Conservation (phyloP, 64 coral and sea anemone genomes). For the Montipora sp. region DNA sequence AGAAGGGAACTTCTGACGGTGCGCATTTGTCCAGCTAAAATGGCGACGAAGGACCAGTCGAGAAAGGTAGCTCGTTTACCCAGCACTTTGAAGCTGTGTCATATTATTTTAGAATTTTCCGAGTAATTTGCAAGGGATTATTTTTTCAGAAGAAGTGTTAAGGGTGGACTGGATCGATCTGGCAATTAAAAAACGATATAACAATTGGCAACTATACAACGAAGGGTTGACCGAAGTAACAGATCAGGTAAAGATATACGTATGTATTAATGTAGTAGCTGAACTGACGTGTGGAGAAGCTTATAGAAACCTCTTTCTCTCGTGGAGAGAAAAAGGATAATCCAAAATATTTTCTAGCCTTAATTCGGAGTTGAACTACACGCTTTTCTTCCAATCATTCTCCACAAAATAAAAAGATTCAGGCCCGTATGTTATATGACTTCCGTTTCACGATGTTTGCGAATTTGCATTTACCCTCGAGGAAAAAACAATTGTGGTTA, state of each 20-base stretch:
- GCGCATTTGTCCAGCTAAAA: constrained; percentile 39
- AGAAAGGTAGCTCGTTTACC: not conserved
- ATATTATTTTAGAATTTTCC: not conserved
- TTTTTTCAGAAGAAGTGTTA: not conserved
- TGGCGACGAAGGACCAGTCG: not conserved
- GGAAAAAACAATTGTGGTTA: constrained; percentile 6
- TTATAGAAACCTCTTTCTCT: not conserved
- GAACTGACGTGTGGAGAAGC: not conserved
- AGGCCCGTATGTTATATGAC: not conserved
- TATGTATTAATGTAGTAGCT: no score
- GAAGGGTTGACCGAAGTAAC: not conserved
- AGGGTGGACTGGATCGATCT: not conserved
- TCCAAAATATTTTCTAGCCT: not conserved
- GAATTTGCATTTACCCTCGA: constrained; percentile 57
- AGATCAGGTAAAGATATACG: not conserved
- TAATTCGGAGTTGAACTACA: not conserved
- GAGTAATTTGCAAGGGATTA: not conserved
- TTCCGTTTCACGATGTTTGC: not conserved
- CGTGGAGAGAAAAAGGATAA: not conserved
- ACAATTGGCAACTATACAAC: constrained; percentile 5
- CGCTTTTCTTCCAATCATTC: not conserved
- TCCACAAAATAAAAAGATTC: not conserved
- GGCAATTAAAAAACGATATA: constrained; percentile 32
- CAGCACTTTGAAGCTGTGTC: not conserved
- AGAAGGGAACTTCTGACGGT: constrained; percentile 48